These are phyloP conservation scores for Euleptes europaea DNA, from an alignment of 2,113 vertebrate genomes.

Conservation along the genomic window DNA sequence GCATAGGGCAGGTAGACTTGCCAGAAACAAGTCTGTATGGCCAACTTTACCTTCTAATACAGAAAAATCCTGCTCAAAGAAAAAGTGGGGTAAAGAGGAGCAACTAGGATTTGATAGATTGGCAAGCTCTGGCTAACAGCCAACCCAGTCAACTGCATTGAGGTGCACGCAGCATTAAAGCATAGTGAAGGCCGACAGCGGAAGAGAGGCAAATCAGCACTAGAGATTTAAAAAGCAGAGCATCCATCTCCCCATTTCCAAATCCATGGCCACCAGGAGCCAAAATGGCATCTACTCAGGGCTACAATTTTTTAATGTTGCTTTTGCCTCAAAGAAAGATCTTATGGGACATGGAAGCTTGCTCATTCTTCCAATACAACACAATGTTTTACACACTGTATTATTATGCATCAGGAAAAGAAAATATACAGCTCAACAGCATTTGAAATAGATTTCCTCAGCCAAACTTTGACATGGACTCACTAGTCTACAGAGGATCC, in stretches of 20 bases:
- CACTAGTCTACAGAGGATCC: slow-evolving; percentile 10
- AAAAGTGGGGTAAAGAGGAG: background rate
- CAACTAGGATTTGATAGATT: background rate
- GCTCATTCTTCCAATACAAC: background rate
- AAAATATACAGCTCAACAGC: background rate
- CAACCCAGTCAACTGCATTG: background rate
- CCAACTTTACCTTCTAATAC: background rate
- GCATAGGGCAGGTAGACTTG: background rate
- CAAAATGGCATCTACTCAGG: background rate
- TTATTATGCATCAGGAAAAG: background rate
- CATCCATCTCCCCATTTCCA: background rate
- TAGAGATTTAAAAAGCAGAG: background rate
- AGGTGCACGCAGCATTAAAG: background rate
- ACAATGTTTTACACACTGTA: too few species aligned
- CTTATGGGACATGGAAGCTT: background rate
- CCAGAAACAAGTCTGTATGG: background rate
- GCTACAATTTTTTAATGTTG: background rate
- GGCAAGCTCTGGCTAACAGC: background rate
- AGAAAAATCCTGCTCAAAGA: background rate
- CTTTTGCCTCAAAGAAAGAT: background rate
- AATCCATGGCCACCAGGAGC: too few species aligned
- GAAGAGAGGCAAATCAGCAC: background rate
- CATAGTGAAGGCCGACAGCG: too few species aligned
- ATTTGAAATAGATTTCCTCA: background rate
- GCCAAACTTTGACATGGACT: background rate